A percentile compares a stretch with the other conserved stretches of the same genome.
phyloP scores from a whole-genome alignment of 2,797 vertebrate genomes.

The Pseudomugil tenellus region DNA sequence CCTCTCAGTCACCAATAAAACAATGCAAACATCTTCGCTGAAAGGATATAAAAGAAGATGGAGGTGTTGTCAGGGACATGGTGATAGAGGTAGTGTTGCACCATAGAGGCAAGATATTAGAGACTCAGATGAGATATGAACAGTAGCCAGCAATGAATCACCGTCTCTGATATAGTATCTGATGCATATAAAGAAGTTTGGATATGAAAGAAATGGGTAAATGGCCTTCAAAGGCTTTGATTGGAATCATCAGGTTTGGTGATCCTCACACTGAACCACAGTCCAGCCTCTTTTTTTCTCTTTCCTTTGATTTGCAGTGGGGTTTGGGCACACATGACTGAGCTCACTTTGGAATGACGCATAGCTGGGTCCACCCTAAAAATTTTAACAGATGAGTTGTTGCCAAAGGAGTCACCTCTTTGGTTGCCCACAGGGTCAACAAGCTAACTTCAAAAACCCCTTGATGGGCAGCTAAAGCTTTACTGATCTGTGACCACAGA shows the following conservation, averaged over 20 bases:
- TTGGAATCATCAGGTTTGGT: constrained; percentile 36
- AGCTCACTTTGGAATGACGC: constrained; percentile 63
- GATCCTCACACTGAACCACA: constrained; percentile 19
- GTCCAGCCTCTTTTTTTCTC: constrained; percentile 29
- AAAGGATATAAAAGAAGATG: constrained; percentile 77
- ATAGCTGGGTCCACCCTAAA: constrained; percentile 59
- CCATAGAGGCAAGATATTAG: constrained; percentile 55
- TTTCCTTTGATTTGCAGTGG: constrained; percentile 28
- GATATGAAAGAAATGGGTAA: constrained; percentile 47
- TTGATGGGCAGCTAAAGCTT: constrained; percentile 30
- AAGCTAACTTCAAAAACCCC: constrained; percentile 32
- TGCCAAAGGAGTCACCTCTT: constrained; percentile 70
- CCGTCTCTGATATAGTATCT: constrained; percentile 59
- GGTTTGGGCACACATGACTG: constrained; percentile 64
- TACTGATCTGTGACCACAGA: constrained; percentile 10
- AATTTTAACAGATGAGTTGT: constrained; percentile 76
- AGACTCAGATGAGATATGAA: constrained; percentile 69
- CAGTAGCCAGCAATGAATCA: constrained; percentile 63
- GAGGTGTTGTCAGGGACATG: constrained; percentile 73
- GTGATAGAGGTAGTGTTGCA: constrained; percentile 60
- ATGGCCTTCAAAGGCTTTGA: constrained; percentile 31
- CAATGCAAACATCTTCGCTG: constrained; percentile 79
- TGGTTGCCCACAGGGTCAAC: constrained; percentile 40
- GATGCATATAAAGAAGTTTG: constrained; percentile 54
- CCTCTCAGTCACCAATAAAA: constrained; percentile 80